Evolutionary conservation across 2,113 vertebrate genomes (phyloP), one percentile per base, ranked within the genome.

Genomic region (Oncorhynchus clarkii): DNA sequence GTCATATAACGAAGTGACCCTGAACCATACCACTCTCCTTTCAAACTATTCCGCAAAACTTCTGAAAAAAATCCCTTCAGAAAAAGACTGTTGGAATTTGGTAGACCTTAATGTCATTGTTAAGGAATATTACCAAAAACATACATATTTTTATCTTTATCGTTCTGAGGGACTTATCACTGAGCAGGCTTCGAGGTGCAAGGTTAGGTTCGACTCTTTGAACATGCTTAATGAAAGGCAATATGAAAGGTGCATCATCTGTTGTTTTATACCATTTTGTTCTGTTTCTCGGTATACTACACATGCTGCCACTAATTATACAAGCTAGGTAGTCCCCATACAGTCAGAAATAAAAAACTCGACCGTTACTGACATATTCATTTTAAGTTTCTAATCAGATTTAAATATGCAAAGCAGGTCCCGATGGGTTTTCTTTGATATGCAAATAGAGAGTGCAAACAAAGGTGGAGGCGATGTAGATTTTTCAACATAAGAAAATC

Each of bases 371-470:
- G 91, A 92, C 91, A 90, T 89, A 87, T 92, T 92, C 90, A 92
- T 93, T 91, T 92, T 90, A 91, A 91, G 91, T 91, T 90, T 88
- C 86, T 91, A 93, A 93, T 92, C 90, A 92, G 84, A 91, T 93
- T 90, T 93, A 92, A 92, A 93, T 92, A 92, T 93, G 92, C 92
- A 92, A 91, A 92, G 90, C 87, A 89, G 85, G 85, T 82, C 89
- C 90, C 89, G 12, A 72, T 90, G 91, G 91, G 88, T 86, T 84
- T 85, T 86, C 91, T 93, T 93, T 93, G 92, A 92, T 90, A 93
- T 93, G 92, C 89, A 90, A 92, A 93, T 93, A 60, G 68, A 74
- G 87, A 89, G 87, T 89, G 87, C 91, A 91, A 92, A 93, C 87
- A 93, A 92, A 93, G 90, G 89, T 91, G 87, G 87, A 74, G 76